Base-by-base conservation (phyloP, 2,888 invertebrate genomes). In the Ormyrus pomaceus region DNA sequence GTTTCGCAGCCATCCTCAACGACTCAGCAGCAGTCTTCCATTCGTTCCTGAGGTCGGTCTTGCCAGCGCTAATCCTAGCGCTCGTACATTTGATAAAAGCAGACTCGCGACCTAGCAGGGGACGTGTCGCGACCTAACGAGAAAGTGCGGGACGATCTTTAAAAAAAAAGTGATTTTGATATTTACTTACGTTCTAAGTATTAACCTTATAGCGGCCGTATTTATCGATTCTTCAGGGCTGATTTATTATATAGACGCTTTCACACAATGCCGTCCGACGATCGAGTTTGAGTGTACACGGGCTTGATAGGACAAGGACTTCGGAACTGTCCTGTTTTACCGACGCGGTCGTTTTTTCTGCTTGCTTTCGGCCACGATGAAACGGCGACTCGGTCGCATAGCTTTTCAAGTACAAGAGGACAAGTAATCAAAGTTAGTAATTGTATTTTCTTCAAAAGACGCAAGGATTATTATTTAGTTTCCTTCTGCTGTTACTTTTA, bases 11-110 rank as follows among this genome's bases (percentile, higher is more conserved):
- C 88, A 4, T 88, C 89, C 66, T 85, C 72, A 11, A 4, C 53
- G 48, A 34, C 59, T 45, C 68, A 59, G 51, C 79, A 81, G 75
- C 79, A 82, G 78, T 83, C 81, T 77, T 88, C 89, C 69, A 87
- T 89, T 82, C 89, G 89, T 83, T 89, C 90, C 85, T 90, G 88
- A 82, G 72, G 64, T 68, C 64, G 80, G 51, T 75, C 73, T 6
- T 74, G 77, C 13, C 62, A 65, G 51, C 78, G 75, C 58, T 79
- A 72, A 71, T 46, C 4, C 7, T 10, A 13, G 77, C 73, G 73
- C 59, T 70, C 19, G 58, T 72, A 66, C 34, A 53, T n/a, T n/a
- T 6, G 34, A 78, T 9, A 48, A 9, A 34, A 66, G 61, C 7
- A 34, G 51, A 13, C 10, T 55, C 50, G 66, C 19, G 65, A 74